A percentile compares a stretch with the other conserved stretches of the same genome.
Evolutionary conservation across 2,797 vertebrate genomes (phyloP).

Genomic region (Antrozous pallidus): DNA sequence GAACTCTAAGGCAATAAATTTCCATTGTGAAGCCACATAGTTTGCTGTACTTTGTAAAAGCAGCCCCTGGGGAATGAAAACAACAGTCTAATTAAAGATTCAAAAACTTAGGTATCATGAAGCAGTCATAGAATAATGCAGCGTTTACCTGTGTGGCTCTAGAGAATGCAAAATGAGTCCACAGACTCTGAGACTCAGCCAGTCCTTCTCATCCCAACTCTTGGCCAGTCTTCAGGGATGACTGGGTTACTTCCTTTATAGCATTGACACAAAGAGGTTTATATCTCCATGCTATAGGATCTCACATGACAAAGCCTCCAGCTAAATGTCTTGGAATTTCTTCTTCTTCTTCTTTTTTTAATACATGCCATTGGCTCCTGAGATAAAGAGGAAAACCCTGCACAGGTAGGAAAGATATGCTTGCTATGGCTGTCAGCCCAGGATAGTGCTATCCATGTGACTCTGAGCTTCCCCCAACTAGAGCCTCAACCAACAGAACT

Average conservation of each 20-base stretch:
- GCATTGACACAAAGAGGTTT: not conserved
- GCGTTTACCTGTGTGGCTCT: not conserved
- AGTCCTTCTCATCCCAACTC: not conserved
- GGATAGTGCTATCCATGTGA: not conserved
- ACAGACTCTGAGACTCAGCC: not conserved
- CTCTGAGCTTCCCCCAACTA: not conserved
- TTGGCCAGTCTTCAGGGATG: not conserved
- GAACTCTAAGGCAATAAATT: not conserved
- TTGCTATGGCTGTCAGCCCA: not conserved
- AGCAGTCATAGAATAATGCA: not conserved
- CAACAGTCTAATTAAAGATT: not conserved
- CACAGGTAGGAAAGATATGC: not conserved
- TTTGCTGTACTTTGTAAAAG: not conserved
- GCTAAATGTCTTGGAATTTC: not conserved
- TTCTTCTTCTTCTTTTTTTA: not conserved
- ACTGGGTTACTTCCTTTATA: not conserved
- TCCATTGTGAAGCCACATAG: not conserved
- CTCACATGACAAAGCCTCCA: not conserved
- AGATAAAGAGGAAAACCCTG: not conserved
- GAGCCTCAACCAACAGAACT: not conserved
- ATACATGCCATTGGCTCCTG: not conserved
- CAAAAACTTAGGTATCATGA: not conserved
- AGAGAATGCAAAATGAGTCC: not conserved
- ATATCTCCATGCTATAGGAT: not conserved
- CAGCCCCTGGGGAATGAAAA: not conserved